phyloP scores from a whole-genome alignment of 30 jellyfish, hydroid and myxozoan species.

The Pseudorhiza aurosa region DNA sequence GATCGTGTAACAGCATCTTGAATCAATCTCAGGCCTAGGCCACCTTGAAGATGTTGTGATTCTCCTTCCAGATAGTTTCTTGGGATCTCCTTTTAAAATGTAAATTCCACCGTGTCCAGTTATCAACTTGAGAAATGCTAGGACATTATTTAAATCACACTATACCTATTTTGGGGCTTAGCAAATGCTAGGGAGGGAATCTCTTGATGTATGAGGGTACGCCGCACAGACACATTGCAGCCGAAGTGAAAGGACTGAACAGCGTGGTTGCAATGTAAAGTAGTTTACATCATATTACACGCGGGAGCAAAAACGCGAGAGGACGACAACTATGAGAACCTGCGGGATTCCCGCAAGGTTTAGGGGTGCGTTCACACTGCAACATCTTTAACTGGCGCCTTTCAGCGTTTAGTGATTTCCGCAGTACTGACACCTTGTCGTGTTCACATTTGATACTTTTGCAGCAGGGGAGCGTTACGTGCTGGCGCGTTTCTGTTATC shows the following conservation, averaged over 20 bases:
- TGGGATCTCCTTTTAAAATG: background rate
- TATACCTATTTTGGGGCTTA: slow-evolving; percentile 47
- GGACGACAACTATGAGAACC: too few species aligned
- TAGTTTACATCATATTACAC: too few species aligned
- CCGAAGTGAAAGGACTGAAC: background rate
- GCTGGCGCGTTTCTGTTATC: too few species aligned
- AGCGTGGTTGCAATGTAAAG: too few species aligned
- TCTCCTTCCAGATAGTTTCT: background rate
- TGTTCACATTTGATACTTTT: too few species aligned
- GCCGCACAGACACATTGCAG: slow-evolving; percentile 34
- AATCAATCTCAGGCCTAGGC: background rate
- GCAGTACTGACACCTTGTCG: too few species aligned
- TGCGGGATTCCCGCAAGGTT: too few species aligned
- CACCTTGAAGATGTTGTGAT: background rate
- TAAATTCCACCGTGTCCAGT: slow-evolving; percentile 19
- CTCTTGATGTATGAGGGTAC: slow-evolving; percentile 64
- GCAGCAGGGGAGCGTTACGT: too few species aligned
- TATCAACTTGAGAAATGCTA: slow-evolving; percentile 66
- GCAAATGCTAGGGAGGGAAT: slow-evolving; percentile 91
- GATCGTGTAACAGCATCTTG: slow-evolving; percentile 51
- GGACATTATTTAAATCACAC: slow-evolving; percentile 73
- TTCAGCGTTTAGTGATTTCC: too few species aligned
- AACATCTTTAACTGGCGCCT: too few species aligned
- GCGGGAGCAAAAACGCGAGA: too few species aligned
- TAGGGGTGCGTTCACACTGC: too few species aligned